A percentile compares a stretch with the other conserved stretches of the same genome.
Conservation (phyloP, 2,888 invertebrate genomes). For the Linyphia triangularis region DNA sequence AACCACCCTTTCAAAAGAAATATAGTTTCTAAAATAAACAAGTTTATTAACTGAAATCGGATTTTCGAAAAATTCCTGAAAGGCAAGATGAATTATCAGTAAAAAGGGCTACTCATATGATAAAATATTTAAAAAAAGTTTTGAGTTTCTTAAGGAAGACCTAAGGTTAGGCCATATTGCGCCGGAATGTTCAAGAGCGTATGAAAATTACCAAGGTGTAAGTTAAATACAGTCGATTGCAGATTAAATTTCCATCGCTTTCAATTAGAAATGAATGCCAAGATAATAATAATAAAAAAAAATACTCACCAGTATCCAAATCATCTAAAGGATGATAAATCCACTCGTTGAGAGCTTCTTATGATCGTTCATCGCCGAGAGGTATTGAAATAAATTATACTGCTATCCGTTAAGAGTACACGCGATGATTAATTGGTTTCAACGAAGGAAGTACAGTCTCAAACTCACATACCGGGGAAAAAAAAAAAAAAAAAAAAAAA, state of each 20-base stretch:
- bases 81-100: too few relatives aligned
- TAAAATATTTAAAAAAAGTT: too few relatives aligned
- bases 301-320: not conserved
- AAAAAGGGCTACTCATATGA: too few relatives aligned
- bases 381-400: slow-evolving; percentile 69
- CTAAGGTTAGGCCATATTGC: too few relatives aligned
- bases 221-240: not conserved
- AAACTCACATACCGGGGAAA: not conserved
- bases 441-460: slow-evolving; percentile 50
- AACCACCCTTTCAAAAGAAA: too few relatives aligned
- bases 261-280: not conserved
- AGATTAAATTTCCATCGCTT: not conserved
- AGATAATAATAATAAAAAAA: not conserved
- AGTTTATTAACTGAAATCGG: too few relatives aligned
- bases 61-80: too few relatives aligned
- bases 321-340: slow-evolving; percentile 63
- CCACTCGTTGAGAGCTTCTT: slow-evolving; percentile 47
- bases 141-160: too few relatives aligned
- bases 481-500: slow-evolving; percentile 26
- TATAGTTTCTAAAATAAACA: too few relatives aligned
- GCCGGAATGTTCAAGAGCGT: too few relatives aligned
- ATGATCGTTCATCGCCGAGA: slow-evolving; percentile 39
- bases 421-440: slow-evolving; percentile 67
- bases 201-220: too few relatives aligned
- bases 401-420: slow-evolving; percentile 6